Conservation (phyloP, 2,113 vertebrate species). For the Pygoscelis adeliae region DNA sequence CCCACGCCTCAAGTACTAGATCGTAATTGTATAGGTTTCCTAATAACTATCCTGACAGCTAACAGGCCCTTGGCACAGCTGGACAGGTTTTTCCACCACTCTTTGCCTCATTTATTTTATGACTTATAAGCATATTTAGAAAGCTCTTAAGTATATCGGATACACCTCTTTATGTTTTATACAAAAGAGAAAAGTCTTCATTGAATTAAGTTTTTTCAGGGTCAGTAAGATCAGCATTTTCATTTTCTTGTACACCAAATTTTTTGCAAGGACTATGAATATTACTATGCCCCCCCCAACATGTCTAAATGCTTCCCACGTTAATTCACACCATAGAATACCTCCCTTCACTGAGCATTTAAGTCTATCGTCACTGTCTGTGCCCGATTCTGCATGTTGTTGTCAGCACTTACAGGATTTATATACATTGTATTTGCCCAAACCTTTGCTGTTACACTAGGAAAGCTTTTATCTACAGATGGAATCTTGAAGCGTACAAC, state of each 20-base stretch:
- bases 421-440: neutral
- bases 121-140: neutral
- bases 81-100: neutral
- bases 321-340: neutral
- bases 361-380: neutral
- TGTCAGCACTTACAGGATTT: neutral
- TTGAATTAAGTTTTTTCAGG: neutral
- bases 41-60: neutral
- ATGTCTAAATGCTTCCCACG: neutral
- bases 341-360: neutral
- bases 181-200: neutral
- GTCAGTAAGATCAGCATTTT: neutral
- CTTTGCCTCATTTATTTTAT: neutral
- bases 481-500: neutral
- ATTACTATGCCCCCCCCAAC: neutral
- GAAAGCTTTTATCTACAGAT: neutral
- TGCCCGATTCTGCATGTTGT: neutral
- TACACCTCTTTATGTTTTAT: neutral
- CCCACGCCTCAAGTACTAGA: neutral
- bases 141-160: neutral
- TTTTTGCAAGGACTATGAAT: neutral
- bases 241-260: rapidly evolving
- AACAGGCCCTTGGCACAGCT: neutral
- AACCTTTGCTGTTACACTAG: neutral
- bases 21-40: neutral